phyloP scores from a whole-genome alignment of 1,140 invertebrate species.

The Drosophila punjabiensis region DNA sequence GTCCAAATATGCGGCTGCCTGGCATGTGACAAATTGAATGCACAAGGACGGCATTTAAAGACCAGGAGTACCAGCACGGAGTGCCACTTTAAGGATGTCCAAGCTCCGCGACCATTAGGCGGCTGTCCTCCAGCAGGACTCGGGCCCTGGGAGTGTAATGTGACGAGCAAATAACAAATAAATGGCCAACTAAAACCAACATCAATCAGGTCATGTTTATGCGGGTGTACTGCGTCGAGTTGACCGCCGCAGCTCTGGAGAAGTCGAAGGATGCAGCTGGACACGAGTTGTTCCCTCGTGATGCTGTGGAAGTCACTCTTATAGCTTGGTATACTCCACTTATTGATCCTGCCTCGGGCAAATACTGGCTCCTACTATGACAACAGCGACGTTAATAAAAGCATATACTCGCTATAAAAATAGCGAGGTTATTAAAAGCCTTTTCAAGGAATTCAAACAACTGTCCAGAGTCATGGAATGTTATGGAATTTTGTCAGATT shows the following conservation, averaged over 20 bases:
- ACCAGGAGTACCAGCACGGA: not conserved
- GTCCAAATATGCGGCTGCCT: conserved; percentile 41
- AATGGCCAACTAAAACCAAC: conserved; percentile 65
- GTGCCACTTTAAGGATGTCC: conserved; percentile 35
- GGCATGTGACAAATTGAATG: conserved; percentile 41
- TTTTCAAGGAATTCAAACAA: not conserved
- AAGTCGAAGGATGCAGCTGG: conserved; percentile 20
- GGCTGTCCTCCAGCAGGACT: not conserved
- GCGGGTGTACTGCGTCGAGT: conserved; percentile 37
- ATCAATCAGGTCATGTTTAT: conserved; percentile 76
- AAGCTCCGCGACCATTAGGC: conserved; percentile 31
- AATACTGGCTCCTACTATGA: not conserved
- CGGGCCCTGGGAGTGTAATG: conserved; percentile 29
- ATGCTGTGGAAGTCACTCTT: conserved; percentile 10
- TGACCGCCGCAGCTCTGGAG: not conserved
- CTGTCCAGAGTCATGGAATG: not conserved
- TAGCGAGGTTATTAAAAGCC: not conserved
- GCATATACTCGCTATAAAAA: not conserved
- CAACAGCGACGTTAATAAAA: conserved; percentile 13
- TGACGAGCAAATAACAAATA: conserved; percentile 68
- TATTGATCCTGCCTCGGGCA: conserved; percentile 39
- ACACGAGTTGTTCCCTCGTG: conserved; percentile 5
- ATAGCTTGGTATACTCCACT: conserved; percentile 23
- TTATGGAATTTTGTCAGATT: too few relatives aligned
- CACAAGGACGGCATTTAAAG: conserved; percentile 26